These are phyloP conservation scores for Callorhinus ursinus DNA, from an alignment of 2,113 vertebrate species.

Conservation along the genomic window DNA sequence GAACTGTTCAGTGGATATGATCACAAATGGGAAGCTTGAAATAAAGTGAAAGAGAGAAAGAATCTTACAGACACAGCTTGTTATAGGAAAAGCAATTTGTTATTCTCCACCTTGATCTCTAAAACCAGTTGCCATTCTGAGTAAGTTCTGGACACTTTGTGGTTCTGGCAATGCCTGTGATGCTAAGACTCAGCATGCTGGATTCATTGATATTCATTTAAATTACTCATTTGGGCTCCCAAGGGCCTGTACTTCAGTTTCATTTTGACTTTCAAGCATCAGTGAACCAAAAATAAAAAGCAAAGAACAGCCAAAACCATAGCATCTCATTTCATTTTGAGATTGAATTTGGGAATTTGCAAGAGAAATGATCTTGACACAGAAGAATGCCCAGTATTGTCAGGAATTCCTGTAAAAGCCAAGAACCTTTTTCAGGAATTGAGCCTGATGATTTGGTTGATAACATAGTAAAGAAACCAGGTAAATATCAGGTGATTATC, in stretches of 20 bases:
- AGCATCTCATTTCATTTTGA: slow-evolving; percentile 65
- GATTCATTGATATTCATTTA: slow-evolving; percentile 67
- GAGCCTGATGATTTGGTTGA: slow-evolving; percentile 56
- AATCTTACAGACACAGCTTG: background rate
- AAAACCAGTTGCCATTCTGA: background rate
- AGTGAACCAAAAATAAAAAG: slow-evolving; percentile 76
- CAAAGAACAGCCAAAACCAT: slow-evolving; percentile 67
- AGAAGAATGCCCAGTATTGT: slow-evolving; percentile 29
- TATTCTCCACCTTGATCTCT: background rate
- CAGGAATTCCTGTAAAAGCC: slow-evolving; percentile 39
- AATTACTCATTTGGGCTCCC: slow-evolving; percentile 65
- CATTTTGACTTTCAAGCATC: slow-evolving; percentile 76
- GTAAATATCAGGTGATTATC: slow-evolving; percentile 69
- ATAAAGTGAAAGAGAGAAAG: background rate
- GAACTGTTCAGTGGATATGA: background rate
- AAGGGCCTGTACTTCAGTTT: slow-evolving; percentile 56
- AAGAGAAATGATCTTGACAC: slow-evolving; percentile 60
- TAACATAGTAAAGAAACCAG: slow-evolving; percentile 69
- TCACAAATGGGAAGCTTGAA: background rate
- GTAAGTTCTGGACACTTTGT: background rate
- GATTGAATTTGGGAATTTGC: slow-evolving; percentile 61
- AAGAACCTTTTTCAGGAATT: slow-evolving; percentile 51
- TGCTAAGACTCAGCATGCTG: slow-evolving; percentile 22
- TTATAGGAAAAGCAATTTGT: background rate
- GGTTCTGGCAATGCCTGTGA: background rate